Evolutionary conservation across 2,797 vertebrate species (phyloP), one percentile per base, ranked within the genome.

Genomic region (Apodemus agrarius): DNA sequence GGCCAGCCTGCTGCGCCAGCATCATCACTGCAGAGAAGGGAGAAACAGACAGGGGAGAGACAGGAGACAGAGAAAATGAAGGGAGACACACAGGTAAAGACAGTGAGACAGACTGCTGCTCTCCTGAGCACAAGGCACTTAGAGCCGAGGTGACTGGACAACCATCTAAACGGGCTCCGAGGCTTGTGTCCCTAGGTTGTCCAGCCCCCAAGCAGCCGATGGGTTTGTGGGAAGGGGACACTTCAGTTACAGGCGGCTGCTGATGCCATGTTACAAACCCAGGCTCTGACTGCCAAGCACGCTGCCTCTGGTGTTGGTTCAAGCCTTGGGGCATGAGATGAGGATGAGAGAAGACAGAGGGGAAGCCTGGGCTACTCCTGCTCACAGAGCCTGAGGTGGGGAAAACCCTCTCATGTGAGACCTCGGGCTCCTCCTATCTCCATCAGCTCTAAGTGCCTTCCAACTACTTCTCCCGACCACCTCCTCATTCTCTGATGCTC

Each of bases 11-110:
- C 69, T 10, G 88, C 8, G 5, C 59, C 82, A 57, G 82, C 34
- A 11, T 72, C 82, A 65, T 97, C 90, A 97, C 96, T 97, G 87
- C 82, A 90, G 22, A 4, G 31, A 72, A 49, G n/a, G 61, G 59
- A 84, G 26, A 94, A 84, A 26, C 40, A 76, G 40, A 52, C 26
- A 59, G 43, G 8, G 4, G 14, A 63, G 6, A 91, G 43, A 61
- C 10, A 57, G 57, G 46, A 81, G 11, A 54, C 3, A 74, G 13
- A 72, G 1, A 49, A 67, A 85, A n/a, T 75, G 57, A 31, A 24
- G 72, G 69, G 29, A 13, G 2, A 72, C 8, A 82, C 7, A 54
- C 3, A 78, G 17, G 34, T 5, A 82, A 9, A 74, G 52, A 13
- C 13, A 52, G 76, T 24, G 19, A 69, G 29, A 67, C 2, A 57